Percentiles rank a stretch among this genome's conserved stretches.
These are phyloP conservation scores for Carettochelys insculpta DNA, from an alignment of 2,113 vertebrate genomes.

Conservation along the genomic window DNA sequence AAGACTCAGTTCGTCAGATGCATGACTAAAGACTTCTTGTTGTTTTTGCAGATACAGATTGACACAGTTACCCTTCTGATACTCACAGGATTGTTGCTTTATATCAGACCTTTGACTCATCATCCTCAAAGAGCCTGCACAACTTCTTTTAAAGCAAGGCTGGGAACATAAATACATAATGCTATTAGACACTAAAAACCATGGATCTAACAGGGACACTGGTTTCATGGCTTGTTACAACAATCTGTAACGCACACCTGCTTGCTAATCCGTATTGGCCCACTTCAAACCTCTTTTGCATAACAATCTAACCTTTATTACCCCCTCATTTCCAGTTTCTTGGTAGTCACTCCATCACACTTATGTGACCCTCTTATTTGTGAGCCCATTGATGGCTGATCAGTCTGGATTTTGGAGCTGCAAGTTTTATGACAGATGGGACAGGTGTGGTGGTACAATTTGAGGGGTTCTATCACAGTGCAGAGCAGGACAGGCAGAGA, in stretches of 20 bases:
- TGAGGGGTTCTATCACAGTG: no score
- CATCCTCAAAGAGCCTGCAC: not conserved
- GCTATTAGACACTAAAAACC: not conserved
- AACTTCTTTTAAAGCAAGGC: not conserved
- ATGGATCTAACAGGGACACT: not conserved
- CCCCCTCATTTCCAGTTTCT: not conserved
- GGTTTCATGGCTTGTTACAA: not conserved
- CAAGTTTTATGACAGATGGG: no score
- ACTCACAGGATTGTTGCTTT: not conserved
- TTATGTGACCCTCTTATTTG: no score
- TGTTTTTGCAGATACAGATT: no score
- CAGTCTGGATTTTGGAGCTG: no score
- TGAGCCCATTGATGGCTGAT: no score
- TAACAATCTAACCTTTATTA: not conserved
- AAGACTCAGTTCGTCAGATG: no score
- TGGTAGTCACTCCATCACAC: no score
- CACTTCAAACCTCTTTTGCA: not conserved
- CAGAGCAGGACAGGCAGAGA: no score
- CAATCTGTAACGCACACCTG: not conserved
- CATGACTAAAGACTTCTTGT: no score
- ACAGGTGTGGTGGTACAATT: no score
- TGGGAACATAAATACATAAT: not conserved
- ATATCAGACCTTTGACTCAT: not conserved
- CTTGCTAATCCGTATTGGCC: not conserved
- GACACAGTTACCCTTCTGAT: no score